Evolutionary conservation across 2,888 invertebrate genomes (phyloP), one percentile per base, ranked within the genome.

Genomic region (Pristionchus mayeri): DNA sequence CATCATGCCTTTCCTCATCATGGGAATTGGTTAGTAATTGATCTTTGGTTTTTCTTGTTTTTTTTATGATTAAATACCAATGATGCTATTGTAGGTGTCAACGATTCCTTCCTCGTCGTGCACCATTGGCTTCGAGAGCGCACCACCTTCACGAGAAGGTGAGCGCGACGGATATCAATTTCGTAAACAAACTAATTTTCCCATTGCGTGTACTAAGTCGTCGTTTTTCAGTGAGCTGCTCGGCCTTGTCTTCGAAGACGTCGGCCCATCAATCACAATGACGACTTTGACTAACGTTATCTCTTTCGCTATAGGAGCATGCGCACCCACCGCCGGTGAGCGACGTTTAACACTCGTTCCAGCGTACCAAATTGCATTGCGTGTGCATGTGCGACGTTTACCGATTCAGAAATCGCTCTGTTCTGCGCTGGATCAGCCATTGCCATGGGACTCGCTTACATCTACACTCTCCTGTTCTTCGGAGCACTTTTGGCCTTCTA

Each of bases 201-300:
- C n/a, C 34, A 48, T 50, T 48, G 50, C 50, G 48, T 78, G 48
- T 57, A 37, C n/a, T 24, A 57, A 37, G 27, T 54, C 57, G 80
- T 37, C 52, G 80, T 80, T 44, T 57, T 30, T n/a, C 57, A 80
- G 63, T 24, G 81, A 63, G 18, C 63, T 82, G 7, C 44, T 82
- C 27, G 81, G 81, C 18, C 16, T 24, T 3, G 63, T 82, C 18
- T 82, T 82, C 63, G 63, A 82, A 27, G 89, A 91, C 24, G 90
- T 91, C n/a, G 92, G 92, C 7, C 92, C 92, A 21, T 91, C 91
- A 0, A 93, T 92, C 82, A 92, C 92, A 3, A 92, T 91, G n/a
- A 92, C 92, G 11, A 91, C 92, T 13, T 60, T 92, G 78, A 92
- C 92, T 18, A 91, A 92, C 84, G 92, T 91, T 16, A 89, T 91